These are phyloP conservation scores for Drosophila murphyi DNA, from an alignment of 1,140 invertebrate genomes.

Conservation along the genomic window DNA sequence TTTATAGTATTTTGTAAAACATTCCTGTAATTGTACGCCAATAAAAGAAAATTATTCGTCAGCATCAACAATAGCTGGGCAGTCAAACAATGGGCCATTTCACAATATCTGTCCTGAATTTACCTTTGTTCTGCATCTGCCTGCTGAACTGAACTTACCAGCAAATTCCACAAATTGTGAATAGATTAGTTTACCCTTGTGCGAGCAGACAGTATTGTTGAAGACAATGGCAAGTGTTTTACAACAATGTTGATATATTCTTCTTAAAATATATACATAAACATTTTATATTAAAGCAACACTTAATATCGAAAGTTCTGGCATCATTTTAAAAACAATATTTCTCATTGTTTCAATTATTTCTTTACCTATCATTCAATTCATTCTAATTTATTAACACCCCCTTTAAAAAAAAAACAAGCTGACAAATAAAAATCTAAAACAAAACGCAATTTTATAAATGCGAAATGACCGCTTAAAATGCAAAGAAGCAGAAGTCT, in stretches of 20 bases:
- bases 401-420: conserved; percentile 1
- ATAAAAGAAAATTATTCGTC: neutral
- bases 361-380: neutral
- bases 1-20: neutral
- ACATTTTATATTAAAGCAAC: no score
- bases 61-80: conserved; percentile 8
- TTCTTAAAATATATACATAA: no score
- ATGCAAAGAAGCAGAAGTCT: conserved; percentile 42
- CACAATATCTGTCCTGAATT: neutral
- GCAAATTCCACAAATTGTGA: neutral
- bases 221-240: neutral
- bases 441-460: conserved; percentile 38
- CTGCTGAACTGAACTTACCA: neutral
- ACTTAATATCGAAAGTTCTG: no score
- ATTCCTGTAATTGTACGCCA: conserved; percentile 9
- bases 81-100: conserved; percentile 19
- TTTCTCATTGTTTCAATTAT: no score
- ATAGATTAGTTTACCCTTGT: neutral
- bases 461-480: conserved; percentile 29
- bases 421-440: neutral
- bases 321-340: no score
- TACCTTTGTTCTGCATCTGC: neutral
- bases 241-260: no score
- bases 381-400: conserved; percentile 15
- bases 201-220: neutral